A percentile compares a stretch with the other conserved stretches of the same genome.
These are phyloP conservation scores for Lasius platythorax DNA, from an alignment of 2,888 invertebrate species.

Conservation along the genomic window DNA sequence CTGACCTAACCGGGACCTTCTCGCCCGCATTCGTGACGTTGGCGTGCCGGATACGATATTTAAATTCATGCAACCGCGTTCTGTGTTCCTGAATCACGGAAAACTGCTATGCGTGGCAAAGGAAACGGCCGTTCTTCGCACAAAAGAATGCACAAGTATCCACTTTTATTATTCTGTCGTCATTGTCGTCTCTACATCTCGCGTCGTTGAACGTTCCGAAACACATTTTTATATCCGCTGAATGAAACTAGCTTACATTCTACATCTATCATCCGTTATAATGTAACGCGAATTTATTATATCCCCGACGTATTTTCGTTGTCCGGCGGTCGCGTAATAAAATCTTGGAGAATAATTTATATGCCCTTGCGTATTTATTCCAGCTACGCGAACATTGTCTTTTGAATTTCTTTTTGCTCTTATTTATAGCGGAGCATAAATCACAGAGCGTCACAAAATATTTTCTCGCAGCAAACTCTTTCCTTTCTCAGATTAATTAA, in stretches of 20 bases:
- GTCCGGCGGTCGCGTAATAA: conserved; percentile 31
- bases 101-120: conserved; percentile 26
- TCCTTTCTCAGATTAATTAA: conserved; percentile 41
- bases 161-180: conserved; percentile 39
- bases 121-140: conserved; percentile 49
- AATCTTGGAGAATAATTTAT: conserved; percentile 44
- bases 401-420: conserved; percentile 17
- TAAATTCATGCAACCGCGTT: conserved; percentile 62
- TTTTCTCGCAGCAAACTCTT: background rate
- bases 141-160: conserved; percentile 62
- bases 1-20: conserved; percentile 56
- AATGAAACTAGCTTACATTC: conserved; percentile 5
- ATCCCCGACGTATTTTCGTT: conserved; percentile 24
- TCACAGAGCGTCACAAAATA: background rate
- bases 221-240: conserved; percentile 6
- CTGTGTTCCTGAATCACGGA: conserved; percentile 6
- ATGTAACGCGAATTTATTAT: conserved; percentile 35
- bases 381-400: background rate
- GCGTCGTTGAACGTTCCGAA: conserved; percentile 7
- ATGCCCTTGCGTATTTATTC: conserved; percentile 1
- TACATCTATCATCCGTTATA: conserved; percentile 6
- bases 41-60: conserved; percentile 55
- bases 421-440: conserved; percentile 16
- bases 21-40: conserved; percentile 21
- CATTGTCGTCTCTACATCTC: background rate